Conservation (phyloP, 2,888 invertebrate species). For the Bimastos eiseni region DNA sequence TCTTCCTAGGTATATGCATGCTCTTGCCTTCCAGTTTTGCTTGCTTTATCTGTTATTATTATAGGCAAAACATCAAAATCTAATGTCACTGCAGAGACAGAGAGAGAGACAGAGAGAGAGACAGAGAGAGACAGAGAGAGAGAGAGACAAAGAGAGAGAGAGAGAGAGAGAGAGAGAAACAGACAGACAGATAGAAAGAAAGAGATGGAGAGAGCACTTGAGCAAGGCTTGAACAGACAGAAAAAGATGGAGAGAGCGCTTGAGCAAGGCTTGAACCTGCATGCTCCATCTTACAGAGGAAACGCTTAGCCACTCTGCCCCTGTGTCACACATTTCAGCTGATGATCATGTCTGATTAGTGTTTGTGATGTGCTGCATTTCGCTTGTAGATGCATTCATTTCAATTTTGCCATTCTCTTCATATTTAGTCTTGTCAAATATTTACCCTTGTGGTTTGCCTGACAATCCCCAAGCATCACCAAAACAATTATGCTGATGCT, state of each 20-base stretch:
- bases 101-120: constrained; percentile 7
- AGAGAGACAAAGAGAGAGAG: constrained; percentile 18
- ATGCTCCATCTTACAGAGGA: background rate
- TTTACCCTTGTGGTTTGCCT: background rate
- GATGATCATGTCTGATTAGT: background rate
- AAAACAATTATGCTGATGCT: constrained; percentile 6
- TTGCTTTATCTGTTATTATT: background rate
- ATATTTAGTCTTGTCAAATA: constrained; percentile 6
- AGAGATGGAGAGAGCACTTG: background rate
- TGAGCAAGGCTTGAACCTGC: background rate
- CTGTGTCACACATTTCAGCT: background rate
- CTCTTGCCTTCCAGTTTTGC: background rate
- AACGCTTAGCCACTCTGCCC: background rate
- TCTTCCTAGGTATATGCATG: background rate
- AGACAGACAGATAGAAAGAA: no score
- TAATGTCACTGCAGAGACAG: background rate
- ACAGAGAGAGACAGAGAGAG: constrained; percentile 19
- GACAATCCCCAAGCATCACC: background rate
- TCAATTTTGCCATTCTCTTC: background rate
- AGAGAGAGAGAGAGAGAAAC: constrained; percentile 2
- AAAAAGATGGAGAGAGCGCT: background rate
- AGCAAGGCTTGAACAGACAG: background rate
- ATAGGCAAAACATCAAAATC: background rate
- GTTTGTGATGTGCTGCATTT: background rate
- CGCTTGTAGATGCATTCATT: background rate